These are phyloP conservation scores for Caracal caracal DNA, from an alignment of 2,113 vertebrate species.

Conservation along the genomic window DNA sequence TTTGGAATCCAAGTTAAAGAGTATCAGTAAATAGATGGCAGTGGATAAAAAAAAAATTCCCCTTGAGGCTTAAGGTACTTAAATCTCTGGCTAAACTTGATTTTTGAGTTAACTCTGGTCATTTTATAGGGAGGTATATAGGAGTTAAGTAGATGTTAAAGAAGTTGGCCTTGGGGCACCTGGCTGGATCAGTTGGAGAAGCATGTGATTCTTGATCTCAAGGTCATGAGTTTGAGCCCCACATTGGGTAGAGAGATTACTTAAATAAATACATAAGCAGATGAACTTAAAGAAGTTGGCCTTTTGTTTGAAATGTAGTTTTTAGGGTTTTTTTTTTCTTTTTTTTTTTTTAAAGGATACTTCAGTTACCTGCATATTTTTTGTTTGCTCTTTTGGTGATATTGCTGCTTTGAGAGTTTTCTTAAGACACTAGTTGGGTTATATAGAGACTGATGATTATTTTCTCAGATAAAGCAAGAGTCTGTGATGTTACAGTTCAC, in stretches of 20 bases:
- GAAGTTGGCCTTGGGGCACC: not conserved
- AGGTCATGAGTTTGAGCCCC: too few species aligned
- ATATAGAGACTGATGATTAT: constrained; percentile 26
- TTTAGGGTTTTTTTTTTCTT: not conserved
- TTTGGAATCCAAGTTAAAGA: constrained; percentile 39
- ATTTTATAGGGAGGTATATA: not conserved
- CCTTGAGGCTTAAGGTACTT: not conserved
- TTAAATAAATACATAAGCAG: too few species aligned
- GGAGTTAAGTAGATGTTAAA: not conserved
- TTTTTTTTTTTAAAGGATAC: not conserved
- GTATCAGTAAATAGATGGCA: constrained; percentile 4
- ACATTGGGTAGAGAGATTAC: too few species aligned
- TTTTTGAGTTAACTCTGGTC: not conserved
- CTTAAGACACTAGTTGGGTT: not conserved
- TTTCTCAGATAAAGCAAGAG: not conserved
- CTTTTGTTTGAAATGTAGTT: not conserved
- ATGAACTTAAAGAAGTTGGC: not conserved
- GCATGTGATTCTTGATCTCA: too few species aligned
- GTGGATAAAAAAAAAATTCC: not conserved
- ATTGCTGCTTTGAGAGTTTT: constrained; percentile 38
- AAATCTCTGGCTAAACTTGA: not conserved
- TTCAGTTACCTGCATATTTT: not conserved
- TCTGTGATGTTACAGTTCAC: not conserved
- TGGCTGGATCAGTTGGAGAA: too few species aligned
- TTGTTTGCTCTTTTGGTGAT: not conserved